A percentile compares a stretch with the other conserved stretches of the same genome.
Conservation (phyloP, 2,888 invertebrate species). For the Pyrocoelia pectoralis region DNA sequence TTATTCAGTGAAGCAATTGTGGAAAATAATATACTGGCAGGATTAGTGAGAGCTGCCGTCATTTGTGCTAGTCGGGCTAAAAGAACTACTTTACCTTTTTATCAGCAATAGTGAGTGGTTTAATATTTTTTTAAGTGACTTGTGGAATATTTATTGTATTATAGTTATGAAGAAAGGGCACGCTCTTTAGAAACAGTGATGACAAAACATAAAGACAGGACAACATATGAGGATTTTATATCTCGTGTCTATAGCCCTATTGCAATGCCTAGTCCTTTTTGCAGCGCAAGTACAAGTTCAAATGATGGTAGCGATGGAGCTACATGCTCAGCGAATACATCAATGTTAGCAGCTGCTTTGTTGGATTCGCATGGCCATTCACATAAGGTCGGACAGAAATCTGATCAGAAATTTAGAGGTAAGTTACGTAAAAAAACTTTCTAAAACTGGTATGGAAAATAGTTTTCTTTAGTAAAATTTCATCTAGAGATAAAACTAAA, state of each 20-base stretch:
- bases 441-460: too few species aligned
- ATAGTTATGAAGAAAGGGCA: conserved; percentile 90
- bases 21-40: conserved; percentile 76
- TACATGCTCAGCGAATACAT: conserved; percentile 57
- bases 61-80: conserved; percentile 92
- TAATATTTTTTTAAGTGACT: conserved; percentile 5
- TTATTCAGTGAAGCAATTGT: conserved; percentile 92
- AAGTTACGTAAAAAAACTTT: too few species aligned
- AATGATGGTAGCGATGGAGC: conserved; percentile 50
- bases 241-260: conserved; percentile 75
- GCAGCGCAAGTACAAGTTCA: conserved; percentile 42
- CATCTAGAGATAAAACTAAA: too few species aligned
- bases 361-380: conserved; percentile 63
- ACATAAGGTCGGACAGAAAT: conserved; percentile 50
- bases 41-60: conserved; percentile 88
- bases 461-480: too few species aligned
- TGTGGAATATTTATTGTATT: conserved; percentile 37
- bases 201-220: conserved; percentile 82
- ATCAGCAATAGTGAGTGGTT: conserved; percentile 84
- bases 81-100: conserved; percentile 86
- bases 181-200: conserved; percentile 86
- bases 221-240: conserved; percentile 91
- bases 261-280: conserved; percentile 64
- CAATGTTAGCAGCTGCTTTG: conserved; percentile 66
- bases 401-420: conserved; percentile 56